Conservation (phyloP, 2,113 vertebrate species). For the Rhea americana region DNA sequence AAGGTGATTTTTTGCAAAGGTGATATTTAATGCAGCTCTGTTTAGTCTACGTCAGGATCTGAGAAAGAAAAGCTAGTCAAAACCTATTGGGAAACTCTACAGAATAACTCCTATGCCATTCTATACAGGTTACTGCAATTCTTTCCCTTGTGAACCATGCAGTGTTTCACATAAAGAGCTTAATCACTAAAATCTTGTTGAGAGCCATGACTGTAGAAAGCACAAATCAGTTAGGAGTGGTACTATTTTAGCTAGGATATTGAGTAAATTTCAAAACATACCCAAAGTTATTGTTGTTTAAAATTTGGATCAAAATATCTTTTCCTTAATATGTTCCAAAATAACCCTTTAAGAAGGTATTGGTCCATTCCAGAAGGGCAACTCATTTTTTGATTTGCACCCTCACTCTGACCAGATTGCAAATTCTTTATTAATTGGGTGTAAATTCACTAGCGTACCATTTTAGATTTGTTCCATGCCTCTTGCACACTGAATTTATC, state of each 20-base stretch:
- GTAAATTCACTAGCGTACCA: conserved; percentile 28
- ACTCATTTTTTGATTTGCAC: conserved; percentile 27
- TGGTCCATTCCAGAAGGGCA: neutral
- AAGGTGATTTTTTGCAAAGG: neutral
- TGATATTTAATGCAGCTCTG: conserved; percentile 7
- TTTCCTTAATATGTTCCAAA: neutral
- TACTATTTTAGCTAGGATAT: neutral
- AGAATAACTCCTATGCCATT: neutral
- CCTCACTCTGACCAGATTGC: conserved; percentile 58
- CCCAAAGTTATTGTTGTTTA: neutral
- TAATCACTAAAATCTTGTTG: neutral
- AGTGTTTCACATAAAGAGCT: neutral
- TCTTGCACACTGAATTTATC: conserved; percentile 50
- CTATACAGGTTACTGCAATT: conserved; percentile 7
- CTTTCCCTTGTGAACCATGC: neutral
- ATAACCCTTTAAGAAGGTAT: neutral
- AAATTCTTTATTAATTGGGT: conserved; percentile 61
- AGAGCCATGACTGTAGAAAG: neutral
- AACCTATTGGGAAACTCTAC: conserved; percentile 15
- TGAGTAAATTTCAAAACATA: neutral
- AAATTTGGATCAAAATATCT: neutral
- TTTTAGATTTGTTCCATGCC: conserved; percentile 34
- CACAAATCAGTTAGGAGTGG: neutral
- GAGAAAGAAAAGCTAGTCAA: conserved; percentile 21
- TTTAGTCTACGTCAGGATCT: neutral